phyloP scores from a whole-genome alignment of 2,797 vertebrate species.

The Coregonus suidteri region DNA sequence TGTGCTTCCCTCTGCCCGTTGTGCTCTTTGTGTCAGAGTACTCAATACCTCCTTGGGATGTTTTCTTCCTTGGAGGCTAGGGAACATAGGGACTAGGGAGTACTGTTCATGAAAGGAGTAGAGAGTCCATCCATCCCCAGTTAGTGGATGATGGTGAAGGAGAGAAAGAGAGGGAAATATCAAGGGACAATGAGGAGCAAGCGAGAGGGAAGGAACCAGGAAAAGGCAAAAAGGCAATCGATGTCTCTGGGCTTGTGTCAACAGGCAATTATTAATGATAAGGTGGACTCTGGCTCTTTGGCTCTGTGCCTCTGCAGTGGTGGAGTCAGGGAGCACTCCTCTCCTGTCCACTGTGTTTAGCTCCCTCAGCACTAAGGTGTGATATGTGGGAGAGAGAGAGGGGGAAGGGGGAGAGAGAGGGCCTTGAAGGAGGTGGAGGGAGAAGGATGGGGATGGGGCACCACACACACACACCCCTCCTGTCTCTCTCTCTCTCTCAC shows the following conservation, averaged over 20 bases:
- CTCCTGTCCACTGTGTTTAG: not conserved
- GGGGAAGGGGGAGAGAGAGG: not conserved
- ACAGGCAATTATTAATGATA: constrained; percentile 70
- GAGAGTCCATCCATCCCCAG: no score
- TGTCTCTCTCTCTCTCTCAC: no score
- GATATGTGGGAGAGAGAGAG: constrained; percentile 55
- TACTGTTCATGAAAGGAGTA: no score
- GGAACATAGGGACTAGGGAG: no score
- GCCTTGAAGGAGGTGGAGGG: not conserved
- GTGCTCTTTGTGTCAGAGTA: no score
- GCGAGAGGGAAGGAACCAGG: no score
- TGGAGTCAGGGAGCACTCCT: constrained; percentile 48
- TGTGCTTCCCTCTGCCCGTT: no score
- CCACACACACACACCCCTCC: constrained; percentile 5
- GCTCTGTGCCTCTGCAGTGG: constrained; percentile 35
- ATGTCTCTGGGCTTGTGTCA: constrained; percentile 61
- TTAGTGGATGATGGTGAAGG: no score
- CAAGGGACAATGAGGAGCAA: no score
- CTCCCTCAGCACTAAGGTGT: constrained; percentile 25
- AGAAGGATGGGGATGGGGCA: constrained; percentile 21
- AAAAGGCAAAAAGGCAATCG: constrained; percentile 50
- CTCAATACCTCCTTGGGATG: no score
- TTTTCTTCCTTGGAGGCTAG: no score
- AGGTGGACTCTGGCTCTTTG: constrained; percentile 15
- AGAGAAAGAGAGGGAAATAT: no score